Base-by-base conservation (phyloP, 2,888 invertebrate genomes). In the Platycheirus albimanus region DNA sequence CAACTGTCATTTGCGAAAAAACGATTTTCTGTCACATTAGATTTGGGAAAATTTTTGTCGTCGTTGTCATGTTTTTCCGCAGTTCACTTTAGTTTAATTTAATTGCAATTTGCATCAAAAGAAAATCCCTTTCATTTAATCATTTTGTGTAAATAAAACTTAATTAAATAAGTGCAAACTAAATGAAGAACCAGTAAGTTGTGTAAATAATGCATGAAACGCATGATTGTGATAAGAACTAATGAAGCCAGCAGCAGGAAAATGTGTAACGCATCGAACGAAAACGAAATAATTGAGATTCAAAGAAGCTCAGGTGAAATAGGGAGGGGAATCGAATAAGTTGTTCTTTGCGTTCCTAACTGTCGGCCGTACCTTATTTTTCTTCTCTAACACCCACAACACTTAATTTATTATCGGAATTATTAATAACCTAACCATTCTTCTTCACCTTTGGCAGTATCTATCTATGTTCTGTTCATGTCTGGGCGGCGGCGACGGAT, bases 21-120 rank as follows among this genome's bases (percentile, higher is more conserved):
- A 83, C 78, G 83, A 83, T 83, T 83, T 83, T 78, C 78, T 83
- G 83, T 83, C 83, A 83, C 41, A 24, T 38, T 2, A 15, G 41
- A 20, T 19, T 38, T n/a, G 15, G 43, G 19, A 61, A 72, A 61
- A 20, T 19, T 54, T 56, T 69, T 77, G 76, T 54, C 58, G 56
- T 83, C 72, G 71, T 69, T 74, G 67, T 49, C 67, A 66, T 77
- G 67, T 61, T 61, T 58, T 61, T 67, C 20, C 30, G 45, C 52
- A 28, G 69, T 28, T 30, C n/a, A 28, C 8, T 64, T 66, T 33
- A 24, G 13, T 45, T 47, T n/a, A n/a, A n/a, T n/a, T 61, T 28
- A 52, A 67, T 61, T 61, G 10, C 43, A n/a, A 52, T 63, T 61
- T 61, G 10, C 43, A n/a, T 5, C 1, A 17, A 28, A 28, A 30